These are phyloP conservation scores for Hemibagrus wyckioides DNA, from an alignment of 2,113 vertebrate genomes.

Conservation along the genomic window DNA sequence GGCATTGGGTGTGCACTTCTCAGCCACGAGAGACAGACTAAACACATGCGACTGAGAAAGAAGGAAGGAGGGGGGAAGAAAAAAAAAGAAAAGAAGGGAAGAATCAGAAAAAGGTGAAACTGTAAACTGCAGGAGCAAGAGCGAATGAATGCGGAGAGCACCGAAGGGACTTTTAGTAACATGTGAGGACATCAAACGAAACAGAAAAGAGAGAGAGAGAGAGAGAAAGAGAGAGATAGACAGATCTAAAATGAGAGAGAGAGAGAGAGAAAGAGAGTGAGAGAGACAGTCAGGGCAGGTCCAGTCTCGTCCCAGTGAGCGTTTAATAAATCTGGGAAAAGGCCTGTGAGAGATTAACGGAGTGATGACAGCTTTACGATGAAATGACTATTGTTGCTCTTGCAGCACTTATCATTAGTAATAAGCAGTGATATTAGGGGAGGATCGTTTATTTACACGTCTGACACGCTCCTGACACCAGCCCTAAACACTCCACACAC, in stretches of 20 bases:
- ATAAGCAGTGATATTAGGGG: conserved; percentile 69
- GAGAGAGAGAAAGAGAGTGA: conserved; percentile 3
- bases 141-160: conserved; percentile 49
- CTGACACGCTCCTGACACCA: conserved; percentile 40
- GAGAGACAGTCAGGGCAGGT: conserved; percentile 65
- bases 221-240: not conserved
- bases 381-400: conserved; percentile 81
- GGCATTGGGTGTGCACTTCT: conserved; percentile 69
- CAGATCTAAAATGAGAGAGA: conserved; percentile 3
- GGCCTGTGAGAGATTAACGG: conserved; percentile 80
- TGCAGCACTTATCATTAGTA: conserved; percentile 77
- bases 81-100: conserved; percentile 5
- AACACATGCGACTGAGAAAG: conserved; percentile 56
- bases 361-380: conserved; percentile 86
- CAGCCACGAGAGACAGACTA: conserved; percentile 67
- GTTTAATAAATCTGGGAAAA: conserved; percentile 88
- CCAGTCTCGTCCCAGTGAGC: conserved; percentile 71
- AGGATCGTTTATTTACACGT: conserved; percentile 72
- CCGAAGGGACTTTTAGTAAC: conserved; percentile 70
- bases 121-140: conserved; percentile 47
- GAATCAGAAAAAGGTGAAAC: conserved; percentile 51
- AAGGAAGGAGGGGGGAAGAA: not conserved
- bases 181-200: conserved; percentile 72
- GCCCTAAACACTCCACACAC: not conserved
- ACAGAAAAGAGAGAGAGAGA: conserved; percentile 63